Percentiles rank a stretch among this genome's conserved stretches.
These are phyloP conservation scores for Nettapus auritus DNA, from an alignment of 2,113 vertebrate genomes.

Conservation along the genomic window DNA sequence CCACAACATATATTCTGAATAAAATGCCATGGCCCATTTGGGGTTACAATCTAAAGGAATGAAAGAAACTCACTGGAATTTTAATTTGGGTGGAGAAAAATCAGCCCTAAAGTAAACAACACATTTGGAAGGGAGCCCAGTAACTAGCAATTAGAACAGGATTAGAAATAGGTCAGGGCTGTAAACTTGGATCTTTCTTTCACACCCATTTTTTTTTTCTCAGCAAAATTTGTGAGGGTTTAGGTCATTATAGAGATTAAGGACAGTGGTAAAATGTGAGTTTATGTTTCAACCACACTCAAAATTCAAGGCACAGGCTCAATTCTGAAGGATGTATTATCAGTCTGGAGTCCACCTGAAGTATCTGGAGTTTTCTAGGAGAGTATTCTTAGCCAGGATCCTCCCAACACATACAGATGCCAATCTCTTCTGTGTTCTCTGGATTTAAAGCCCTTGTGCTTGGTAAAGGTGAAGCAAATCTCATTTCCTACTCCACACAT, in stretches of 20 bases:
- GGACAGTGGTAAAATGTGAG: neutral
- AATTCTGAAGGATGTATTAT: neutral
- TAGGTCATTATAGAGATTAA: neutral
- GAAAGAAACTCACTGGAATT: constrained; percentile 57
- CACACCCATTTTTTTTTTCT: neutral
- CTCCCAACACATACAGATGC: neutral
- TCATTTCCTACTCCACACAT: neutral
- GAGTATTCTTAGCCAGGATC: neutral
- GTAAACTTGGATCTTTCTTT: constrained; percentile 35
- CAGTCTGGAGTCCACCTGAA: neutral
- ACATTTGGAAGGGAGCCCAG: constrained; percentile 49
- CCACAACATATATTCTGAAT: no score
- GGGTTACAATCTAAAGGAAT: constrained; percentile 53
- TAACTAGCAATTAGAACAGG: constrained; percentile 51
- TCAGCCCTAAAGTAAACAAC: constrained; percentile 61
- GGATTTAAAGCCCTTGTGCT: neutral
- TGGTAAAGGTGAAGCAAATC: neutral
- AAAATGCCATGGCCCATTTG: constrained; percentile 34
- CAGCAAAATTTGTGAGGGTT: neutral
- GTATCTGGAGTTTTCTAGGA: neutral
- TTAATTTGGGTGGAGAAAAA: constrained; percentile 65
- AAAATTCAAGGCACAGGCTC: neutral
- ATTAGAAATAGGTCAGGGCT: constrained; percentile 57
- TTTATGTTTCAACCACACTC: neutral
- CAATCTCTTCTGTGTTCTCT: neutral